Conservation (phyloP, 2,888 invertebrate species). For the Dusona sp. region DNA sequence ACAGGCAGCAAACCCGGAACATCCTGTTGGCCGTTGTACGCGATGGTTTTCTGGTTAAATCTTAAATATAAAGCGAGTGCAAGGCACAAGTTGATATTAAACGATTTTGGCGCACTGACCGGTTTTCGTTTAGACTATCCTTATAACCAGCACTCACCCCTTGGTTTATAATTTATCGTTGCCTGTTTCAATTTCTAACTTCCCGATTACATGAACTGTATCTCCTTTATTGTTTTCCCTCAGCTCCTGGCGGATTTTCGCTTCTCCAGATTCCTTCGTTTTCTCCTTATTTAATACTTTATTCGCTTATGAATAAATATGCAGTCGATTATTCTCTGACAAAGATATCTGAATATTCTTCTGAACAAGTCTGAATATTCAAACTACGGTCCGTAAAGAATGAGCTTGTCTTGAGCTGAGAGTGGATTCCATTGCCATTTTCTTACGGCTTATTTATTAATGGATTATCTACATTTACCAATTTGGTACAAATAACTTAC, state of each 20-base stretch:
- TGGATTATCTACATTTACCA: neutral
- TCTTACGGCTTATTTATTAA: neutral
- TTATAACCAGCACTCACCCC: neutral
- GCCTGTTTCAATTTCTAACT: conserved; percentile 21
- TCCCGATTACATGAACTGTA: neutral
- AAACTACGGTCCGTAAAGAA: neutral
- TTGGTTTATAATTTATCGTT: conserved; percentile 9
- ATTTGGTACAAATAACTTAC: neutral
- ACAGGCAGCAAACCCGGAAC: neutral
- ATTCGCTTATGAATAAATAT: neutral
- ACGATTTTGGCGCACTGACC: conserved; percentile 38
- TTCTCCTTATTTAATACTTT: neutral
- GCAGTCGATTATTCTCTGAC: neutral
- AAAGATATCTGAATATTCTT: neutral
- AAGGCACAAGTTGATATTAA: conserved; percentile 21
- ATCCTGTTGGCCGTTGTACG: neutral
- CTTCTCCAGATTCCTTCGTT: neutral
- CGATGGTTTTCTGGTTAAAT: neutral
- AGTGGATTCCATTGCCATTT: neutral
- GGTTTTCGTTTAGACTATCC: neutral
- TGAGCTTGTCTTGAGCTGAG: too few relatives aligned
- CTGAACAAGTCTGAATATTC: too few relatives aligned
- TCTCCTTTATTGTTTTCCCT: neutral
- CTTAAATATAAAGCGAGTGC: conserved; percentile 16
- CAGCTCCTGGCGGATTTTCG: neutral